Conservation (phyloP, 2,797 vertebrate genomes). For the Pseudomugil tenellus region DNA sequence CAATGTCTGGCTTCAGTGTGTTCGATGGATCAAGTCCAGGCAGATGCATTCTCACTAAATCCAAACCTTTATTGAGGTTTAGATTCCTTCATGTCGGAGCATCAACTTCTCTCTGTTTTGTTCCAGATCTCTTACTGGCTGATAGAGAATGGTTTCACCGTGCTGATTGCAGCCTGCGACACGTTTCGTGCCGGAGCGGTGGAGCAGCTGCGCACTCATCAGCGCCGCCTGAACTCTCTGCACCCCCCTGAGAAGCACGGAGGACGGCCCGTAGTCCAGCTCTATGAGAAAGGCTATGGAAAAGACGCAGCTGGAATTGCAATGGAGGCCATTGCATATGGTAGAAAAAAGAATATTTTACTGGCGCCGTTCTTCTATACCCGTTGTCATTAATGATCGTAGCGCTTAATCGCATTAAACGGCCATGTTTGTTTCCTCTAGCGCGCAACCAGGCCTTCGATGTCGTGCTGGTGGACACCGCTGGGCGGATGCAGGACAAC, state of each 20-base stretch:
- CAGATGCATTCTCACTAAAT: no score
- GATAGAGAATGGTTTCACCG: constrained; percentile 94
- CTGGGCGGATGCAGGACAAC: constrained; percentile 99
- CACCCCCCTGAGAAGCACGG: constrained; percentile 90
- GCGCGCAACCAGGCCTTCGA: constrained; percentile 95
- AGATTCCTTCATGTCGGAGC: no score
- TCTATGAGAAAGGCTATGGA: constrained; percentile 98
- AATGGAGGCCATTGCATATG: constrained; percentile 96
- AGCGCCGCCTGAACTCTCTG: constrained; percentile 91
- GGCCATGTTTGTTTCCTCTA: constrained; percentile 49
- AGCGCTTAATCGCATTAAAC: background rate
- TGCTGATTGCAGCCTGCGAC: constrained; percentile 96
- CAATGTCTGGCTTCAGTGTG: no score
- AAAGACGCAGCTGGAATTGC: constrained; percentile 97
- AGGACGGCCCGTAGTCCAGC: constrained; percentile 89
- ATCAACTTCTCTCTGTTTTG: background rate
- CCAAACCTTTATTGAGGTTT: no score
- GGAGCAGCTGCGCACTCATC: constrained; percentile 97
- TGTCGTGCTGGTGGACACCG: constrained; percentile 98
- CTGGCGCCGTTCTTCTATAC: background rate
- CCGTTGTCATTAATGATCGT: background rate
- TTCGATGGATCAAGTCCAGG: no score
- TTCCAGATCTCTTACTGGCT: constrained; percentile 96
- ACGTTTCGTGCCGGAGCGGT: constrained; percentile 96
- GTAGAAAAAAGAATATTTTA: constrained; percentile 71